Conservation (phyloP, 92 coral and sea anemone genomes). For the Palythoa grandiflora region DNA sequence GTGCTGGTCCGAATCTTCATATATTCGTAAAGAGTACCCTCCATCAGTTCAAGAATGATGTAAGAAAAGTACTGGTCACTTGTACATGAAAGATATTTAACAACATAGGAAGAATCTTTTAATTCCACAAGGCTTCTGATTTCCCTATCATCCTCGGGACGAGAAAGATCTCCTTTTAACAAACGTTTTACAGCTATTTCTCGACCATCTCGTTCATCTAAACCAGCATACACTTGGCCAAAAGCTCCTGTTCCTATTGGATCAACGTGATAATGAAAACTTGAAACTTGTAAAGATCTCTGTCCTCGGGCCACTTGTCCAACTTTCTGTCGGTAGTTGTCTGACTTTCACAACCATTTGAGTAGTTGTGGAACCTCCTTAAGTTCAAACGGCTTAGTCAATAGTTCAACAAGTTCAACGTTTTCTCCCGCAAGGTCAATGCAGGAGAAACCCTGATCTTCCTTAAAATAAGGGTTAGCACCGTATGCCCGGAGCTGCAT, state of each 20-base stretch:
- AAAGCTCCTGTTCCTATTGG: slow-evolving; percentile 64
- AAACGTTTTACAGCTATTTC: slow-evolving; percentile 69
- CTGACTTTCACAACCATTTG: slow-evolving; percentile 61
- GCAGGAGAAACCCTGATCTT: slow-evolving; percentile 33
- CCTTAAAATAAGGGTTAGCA: slow-evolving; percentile 36
- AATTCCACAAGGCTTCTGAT: slow-evolving; percentile 38
- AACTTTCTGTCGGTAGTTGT: slow-evolving; percentile 36
- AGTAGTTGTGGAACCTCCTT: slow-evolving; percentile 48
- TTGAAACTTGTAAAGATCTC: slow-evolving; percentile 41
- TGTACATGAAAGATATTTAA: slow-evolving; percentile 22
- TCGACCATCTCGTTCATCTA: slow-evolving; percentile 68
- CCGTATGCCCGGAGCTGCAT: slow-evolving; percentile 25
- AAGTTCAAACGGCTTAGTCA: slow-evolving; percentile 13
- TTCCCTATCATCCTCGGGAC: slow-evolving; percentile 55
- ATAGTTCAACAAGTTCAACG: slow-evolving; percentile 25
- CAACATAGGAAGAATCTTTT: slow-evolving; percentile 51
- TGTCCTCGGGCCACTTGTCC: slow-evolving; percentile 52
- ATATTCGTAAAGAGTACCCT: slow-evolving; percentile 52
- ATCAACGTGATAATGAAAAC: slow-evolving; percentile 52
- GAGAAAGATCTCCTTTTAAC: not conserved
- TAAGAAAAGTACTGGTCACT: slow-evolving; percentile 18
- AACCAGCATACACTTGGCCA: slow-evolving; percentile 47
- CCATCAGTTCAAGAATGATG: slow-evolving; percentile 60
- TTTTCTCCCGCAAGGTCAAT: slow-evolving; percentile 21
- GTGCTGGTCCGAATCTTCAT: slow-evolving; percentile 8